Evolutionary conservation across 2,888 invertebrate genomes (phyloP), one percentile per base, ranked within the genome.

Genomic region (Metalampra italica): DNA sequence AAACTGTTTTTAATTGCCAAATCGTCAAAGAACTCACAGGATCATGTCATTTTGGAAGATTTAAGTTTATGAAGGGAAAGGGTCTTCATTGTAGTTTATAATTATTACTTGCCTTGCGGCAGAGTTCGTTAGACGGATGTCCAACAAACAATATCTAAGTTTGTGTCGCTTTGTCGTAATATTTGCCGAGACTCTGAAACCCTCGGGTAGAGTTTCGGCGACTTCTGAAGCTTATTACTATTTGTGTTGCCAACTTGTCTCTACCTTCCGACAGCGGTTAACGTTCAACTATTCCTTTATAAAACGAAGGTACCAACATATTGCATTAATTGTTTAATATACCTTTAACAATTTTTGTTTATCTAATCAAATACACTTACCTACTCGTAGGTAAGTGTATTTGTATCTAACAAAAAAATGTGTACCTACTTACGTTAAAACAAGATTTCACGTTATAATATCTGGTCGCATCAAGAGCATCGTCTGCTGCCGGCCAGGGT

Each of bases 211-310:
- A 82, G 75, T 81, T 81, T 73, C 66, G 70, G 72, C 66, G 74
- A 75, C 77, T 80, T 78, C 75, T 66, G 71, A 56, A 72, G 78
- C 82, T 84, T 82, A 85, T 84, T 84, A 82, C 82, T 84, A 79
- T 84, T 83, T 83, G 82, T 78, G 78, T 82, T 79, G 71, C 72
- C 69, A 76, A 78, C 68, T 57, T 64, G 61, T 61, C 46, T 50
- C 39, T 38, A 44, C 46, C 47, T 50, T 43, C 46, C 38, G 11
- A 12, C 39, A 14, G 13, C 41, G 46, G 44, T 45, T 40, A 37
- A 40, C 49, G 22, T 37, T 29, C 38, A 47, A 50, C 45, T 46
- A 37, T 42, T 47, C 42, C 43, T 43, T 43, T 37, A n/a, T n/a
- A 36, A n/a, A n/a, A 1, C 22, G 22, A 22, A 22, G 22, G 5